These are phyloP conservation scores for Agriopis leucophaearia DNA, from an alignment of 2,888 invertebrate species.

Conservation along the genomic window DNA sequence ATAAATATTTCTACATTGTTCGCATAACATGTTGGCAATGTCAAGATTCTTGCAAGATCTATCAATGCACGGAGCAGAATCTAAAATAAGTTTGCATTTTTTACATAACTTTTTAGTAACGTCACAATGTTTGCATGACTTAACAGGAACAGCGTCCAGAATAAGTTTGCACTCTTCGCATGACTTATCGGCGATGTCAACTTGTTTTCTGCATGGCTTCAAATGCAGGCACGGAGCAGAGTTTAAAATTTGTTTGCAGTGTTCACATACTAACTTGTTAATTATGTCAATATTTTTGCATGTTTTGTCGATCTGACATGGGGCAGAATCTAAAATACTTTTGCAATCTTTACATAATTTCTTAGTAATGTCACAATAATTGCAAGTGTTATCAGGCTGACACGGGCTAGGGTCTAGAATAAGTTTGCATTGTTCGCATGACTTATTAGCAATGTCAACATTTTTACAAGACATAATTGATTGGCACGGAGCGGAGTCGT, in stretches of 20 bases:
- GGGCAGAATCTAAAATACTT: not conserved
- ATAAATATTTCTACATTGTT: conserved; percentile 1
- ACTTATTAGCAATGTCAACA: not conserved
- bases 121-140: conserved; percentile 6
- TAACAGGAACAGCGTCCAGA: not conserved
- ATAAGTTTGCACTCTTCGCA: not conserved
- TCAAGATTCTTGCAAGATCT: conserved; percentile 8
- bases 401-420: not conserved
- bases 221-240: not conserved
- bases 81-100: not conserved
- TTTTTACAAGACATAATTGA: not conserved
- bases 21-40: not conserved
- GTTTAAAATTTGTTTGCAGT: not conserved
- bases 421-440: not conserved
- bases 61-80: conserved; percentile 1
- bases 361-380: conserved; percentile 5
- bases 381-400: not conserved
- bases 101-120: not conserved
- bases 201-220: not conserved
- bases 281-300: not conserved
- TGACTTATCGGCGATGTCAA: not conserved
- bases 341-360: conserved; percentile 10
- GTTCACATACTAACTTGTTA: not conserved
- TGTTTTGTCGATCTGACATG: not conserved
- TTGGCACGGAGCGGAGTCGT: not conserved